phyloP scores from a whole-genome alignment of 2,888 invertebrate species.

The Lingula anatina region DNA sequence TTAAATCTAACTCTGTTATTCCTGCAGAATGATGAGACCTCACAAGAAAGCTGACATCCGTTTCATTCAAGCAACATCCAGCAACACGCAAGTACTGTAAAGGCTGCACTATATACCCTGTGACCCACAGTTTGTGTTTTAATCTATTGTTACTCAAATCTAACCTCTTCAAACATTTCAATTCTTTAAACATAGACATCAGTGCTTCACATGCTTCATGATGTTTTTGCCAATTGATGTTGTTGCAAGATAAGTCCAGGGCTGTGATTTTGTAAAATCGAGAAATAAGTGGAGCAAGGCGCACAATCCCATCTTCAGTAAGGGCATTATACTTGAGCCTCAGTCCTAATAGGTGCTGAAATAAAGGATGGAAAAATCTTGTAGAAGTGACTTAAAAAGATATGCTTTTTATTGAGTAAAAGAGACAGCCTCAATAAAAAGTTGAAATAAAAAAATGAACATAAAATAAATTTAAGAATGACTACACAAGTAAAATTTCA shows the following conservation, averaged over 20 bases:
- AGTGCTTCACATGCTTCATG: conserved; percentile 20
- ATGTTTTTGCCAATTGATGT: conserved; percentile 25
- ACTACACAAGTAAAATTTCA: not conserved
- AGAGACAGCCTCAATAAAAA: not conserved
- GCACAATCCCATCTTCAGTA: conserved; percentile 26
- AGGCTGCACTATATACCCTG: too few species aligned
- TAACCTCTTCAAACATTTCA: conserved; percentile 28
- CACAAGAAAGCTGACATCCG: conserved; percentile 31
- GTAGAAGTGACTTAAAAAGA: not conserved
- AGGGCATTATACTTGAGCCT: conserved; percentile 43
- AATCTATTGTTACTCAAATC: conserved; percentile 44
- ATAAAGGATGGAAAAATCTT: conserved; percentile 5
- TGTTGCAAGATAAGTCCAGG: conserved; percentile 46
- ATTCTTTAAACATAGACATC: conserved; percentile 16
- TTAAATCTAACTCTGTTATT: conserved; percentile 35
- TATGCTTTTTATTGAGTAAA: not conserved
- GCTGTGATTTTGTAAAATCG: conserved; percentile 29
- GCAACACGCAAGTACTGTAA: conserved; percentile 35
- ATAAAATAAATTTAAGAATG: not conserved
- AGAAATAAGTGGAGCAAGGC: conserved; percentile 27
- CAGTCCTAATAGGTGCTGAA: conserved; percentile 34
- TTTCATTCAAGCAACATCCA: conserved; percentile 30
- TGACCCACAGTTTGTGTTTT: conserved; percentile 26
- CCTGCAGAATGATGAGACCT: conserved; percentile 25
- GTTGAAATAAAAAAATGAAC: not conserved